Evolutionary conservation across 2,113 vertebrate species (phyloP), one percentile per base, ranked within the genome.

Genomic region (Herpailurus yagouaroundi): DNA sequence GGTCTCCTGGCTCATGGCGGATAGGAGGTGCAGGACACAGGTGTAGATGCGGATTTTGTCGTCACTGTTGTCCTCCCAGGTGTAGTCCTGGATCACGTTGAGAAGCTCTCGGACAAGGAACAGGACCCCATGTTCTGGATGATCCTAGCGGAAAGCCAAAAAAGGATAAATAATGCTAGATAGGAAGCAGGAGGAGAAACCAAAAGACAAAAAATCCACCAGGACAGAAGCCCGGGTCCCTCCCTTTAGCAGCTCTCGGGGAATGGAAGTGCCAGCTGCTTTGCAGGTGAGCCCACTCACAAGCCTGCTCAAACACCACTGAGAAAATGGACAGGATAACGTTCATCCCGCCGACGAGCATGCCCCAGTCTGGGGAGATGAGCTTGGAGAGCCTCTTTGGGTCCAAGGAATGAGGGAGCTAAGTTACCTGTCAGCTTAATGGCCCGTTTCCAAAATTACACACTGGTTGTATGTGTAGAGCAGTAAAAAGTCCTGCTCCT

Each of bases 51-150:
- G 99, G 97, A 99, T 98, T 98, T 99, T 99, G 63, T 99, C 99
- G 4, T 99, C 99, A 0, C 99, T 99, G 98, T 98, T 99, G 83
- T 99, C 99, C 97, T 99, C 99, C 99, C 99, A 99, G 4, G 99
- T 99, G 89, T 99, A 99, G 98, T 99, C 99, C 99, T 99, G 99
- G 96, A 99, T 99, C 98, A 99, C 99, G 73, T 99, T 99, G 36
- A 99, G 99, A 91, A 99, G 98, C 29, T 99, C 99, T 33, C 99
- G 99, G 80, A 99, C 99, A 33, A 99, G 98, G 95, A 99, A 99
- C 80, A 99, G 97, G 97, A 99, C 99, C 3, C 99, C 99, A 3
- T 99, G 99, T 64, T 99, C 99, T 1, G 99, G 99, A 96, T 99
- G 99, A 98, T 99, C 99, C 99, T 99, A 84, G 27, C 52, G 84